Evolutionary conservation across 2,888 invertebrate species (phyloP).

Genomic region (Ormyrus labotus): DNA sequence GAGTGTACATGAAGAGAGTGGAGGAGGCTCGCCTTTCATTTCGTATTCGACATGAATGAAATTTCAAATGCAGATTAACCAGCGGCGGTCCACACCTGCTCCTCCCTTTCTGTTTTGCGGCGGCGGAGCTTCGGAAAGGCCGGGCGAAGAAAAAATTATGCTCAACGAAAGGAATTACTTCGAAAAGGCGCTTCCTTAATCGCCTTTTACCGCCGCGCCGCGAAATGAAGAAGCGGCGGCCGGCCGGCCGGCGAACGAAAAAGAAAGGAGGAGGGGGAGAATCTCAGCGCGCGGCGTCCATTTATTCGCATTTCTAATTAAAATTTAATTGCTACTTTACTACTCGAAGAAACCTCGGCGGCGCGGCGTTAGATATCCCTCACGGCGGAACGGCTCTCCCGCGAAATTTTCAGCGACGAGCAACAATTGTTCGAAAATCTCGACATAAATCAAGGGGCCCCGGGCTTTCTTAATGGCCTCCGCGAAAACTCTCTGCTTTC

Average conservation of each 20-base stretch:
- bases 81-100: constrained; percentile 32
- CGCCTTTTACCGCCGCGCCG: constrained; percentile 5
- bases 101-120: constrained; percentile 2
- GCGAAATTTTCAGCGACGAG: constrained; percentile 8
- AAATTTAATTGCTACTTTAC: constrained; percentile 53
- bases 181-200: constrained; percentile 28
- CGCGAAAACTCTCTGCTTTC: neutral
- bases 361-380: neutral
- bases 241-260: neutral
- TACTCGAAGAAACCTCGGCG: constrained; percentile 14
- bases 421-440: constrained; percentile 46
- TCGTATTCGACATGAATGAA: constrained; percentile 67
- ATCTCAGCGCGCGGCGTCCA: neutral
- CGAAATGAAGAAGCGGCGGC: constrained; percentile 27
- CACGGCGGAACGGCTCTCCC: neutral
- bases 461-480: constrained; percentile 18
- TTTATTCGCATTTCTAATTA: constrained; percentile 52
- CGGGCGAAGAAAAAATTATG: constrained; percentile 27
- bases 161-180: constrained; percentile 38
- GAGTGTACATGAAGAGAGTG: neutral
- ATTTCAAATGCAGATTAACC: constrained; percentile 69
- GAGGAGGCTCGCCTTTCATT: constrained; percentile 23
- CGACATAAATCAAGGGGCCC: constrained; percentile 21
- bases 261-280: neutral
- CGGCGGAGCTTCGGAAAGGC: neutral